These are phyloP conservation scores for Ianthella basta DNA, from an alignment of 37 sponge, comb jelly and placozoan species.

Conservation along the genomic window DNA sequence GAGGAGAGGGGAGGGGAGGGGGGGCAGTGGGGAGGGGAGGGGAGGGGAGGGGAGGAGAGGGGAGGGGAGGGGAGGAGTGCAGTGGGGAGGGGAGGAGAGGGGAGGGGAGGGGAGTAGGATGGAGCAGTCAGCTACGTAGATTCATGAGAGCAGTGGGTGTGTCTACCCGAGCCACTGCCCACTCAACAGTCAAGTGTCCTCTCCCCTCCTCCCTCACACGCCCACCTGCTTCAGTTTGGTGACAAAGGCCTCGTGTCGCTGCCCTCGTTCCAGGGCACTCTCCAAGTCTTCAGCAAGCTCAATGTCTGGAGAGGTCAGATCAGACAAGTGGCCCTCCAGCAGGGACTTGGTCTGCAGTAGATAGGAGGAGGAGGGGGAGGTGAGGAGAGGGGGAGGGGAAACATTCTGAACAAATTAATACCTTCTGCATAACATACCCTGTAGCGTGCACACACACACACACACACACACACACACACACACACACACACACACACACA, in stretches of 20 bases:
- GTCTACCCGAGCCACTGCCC: not conserved
- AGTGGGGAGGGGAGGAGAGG: no score
- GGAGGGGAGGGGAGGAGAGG: no score
- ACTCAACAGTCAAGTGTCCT: not conserved
- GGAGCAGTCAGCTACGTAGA: no score
- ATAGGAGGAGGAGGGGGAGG: no score
- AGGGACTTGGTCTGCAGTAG: conserved; percentile 24
- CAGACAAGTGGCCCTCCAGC: conserved; percentile 38
- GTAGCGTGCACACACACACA: not conserved
- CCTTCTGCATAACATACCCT: not conserved
- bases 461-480: not conserved
- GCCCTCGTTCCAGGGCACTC: conserved; percentile 41
- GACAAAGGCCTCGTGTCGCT: conserved; percentile 58
- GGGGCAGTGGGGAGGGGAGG: no score
- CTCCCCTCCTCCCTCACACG: not conserved
- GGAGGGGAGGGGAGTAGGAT: no score
- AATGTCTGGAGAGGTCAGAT: conserved; percentile 29
- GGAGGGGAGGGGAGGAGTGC: no score
- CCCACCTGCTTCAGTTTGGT: conserved; percentile 64
- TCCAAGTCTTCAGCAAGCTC: conserved; percentile 46
- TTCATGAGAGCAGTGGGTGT: no score
- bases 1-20: no score
- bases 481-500: not conserved
- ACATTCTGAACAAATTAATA: not conserved
- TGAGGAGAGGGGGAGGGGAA: not conserved